phyloP scores from a whole-genome alignment of 2,113 vertebrate species.

The Pica pica region DNA sequence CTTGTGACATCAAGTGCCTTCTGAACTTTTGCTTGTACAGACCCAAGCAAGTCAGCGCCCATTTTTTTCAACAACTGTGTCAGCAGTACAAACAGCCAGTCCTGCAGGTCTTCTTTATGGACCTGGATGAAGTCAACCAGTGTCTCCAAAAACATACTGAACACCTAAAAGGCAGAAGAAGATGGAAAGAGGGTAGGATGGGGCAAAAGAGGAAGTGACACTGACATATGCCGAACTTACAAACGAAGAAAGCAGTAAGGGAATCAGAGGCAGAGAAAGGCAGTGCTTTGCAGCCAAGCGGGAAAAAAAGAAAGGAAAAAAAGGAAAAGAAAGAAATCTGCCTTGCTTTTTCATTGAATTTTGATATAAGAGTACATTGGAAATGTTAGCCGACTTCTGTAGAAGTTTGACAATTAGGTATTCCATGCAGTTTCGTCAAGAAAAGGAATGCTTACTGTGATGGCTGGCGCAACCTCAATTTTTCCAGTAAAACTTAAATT shows the following conservation, averaged over 20 bases:
- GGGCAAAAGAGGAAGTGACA: constrained; percentile 65
- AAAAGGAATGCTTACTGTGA: constrained; percentile 73
- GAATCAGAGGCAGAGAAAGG: constrained; percentile 72
- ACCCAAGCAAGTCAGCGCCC: constrained; percentile 96
- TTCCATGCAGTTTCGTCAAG: constrained; percentile 76
- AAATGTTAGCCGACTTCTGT: constrained; percentile 55
- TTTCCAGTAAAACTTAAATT: neutral
- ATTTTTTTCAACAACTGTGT: constrained; percentile 97
- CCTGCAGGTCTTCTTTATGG: constrained; percentile 94
- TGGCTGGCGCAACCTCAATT: constrained; percentile 76
- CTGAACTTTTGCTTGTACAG: constrained; percentile 97
- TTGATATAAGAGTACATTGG: constrained; percentile 58
- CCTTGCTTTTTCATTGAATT: constrained; percentile 65
- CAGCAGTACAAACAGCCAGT: constrained; percentile 94
- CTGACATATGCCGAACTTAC: constrained; percentile 53
- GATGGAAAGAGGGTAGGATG: constrained; percentile 30
- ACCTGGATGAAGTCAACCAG: constrained; percentile 95
- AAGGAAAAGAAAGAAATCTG: constrained; percentile 7
- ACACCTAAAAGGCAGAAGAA: constrained; percentile 81
- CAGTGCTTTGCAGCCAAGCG: constrained; percentile 80
- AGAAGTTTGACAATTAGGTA: constrained; percentile 69
- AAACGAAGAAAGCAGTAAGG: constrained; percentile 68
- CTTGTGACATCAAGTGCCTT: constrained; percentile 93
- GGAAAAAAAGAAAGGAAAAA: neutral
- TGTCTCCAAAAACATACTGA: constrained; percentile 99